Evolutionary conservation across 2,113 vertebrate genomes (phyloP).

Genomic region (Centrocercus urophasianus): DNA sequence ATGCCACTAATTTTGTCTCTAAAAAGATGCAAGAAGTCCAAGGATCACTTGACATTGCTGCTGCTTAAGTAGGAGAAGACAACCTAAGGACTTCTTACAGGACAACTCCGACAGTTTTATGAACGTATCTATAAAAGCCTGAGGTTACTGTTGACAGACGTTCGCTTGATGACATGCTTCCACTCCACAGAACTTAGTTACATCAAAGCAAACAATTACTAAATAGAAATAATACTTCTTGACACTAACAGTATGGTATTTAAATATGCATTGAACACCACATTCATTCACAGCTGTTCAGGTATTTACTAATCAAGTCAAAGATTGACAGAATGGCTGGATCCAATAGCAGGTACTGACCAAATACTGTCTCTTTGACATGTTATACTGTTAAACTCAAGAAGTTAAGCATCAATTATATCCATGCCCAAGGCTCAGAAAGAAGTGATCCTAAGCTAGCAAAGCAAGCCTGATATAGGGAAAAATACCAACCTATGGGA

Average conservation of each 20-base stretch:
- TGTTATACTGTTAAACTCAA: not conserved
- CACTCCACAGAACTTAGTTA: not conserved
- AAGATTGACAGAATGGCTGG: not conserved
- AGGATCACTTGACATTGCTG: not conserved
- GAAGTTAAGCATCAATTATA: not conserved
- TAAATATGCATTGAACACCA: not conserved
- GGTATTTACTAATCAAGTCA: not conserved
- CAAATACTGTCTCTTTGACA: not conserved
- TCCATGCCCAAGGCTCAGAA: not conserved
- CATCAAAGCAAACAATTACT: not conserved
- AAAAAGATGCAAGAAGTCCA: not conserved
- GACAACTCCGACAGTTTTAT: not conserved
- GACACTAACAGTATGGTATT: not conserved
- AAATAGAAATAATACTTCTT: not conserved
- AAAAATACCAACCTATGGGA: not conserved
- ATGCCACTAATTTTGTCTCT: not conserved
- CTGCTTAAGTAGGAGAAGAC: not conserved
- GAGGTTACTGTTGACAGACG: not conserved
- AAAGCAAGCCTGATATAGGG: not conserved
- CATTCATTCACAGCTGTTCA: not conserved
- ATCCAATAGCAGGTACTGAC: not conserved
- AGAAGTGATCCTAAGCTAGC: not conserved
- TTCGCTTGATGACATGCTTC: not conserved
- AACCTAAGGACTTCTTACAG: not conserved
- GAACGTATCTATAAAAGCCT: not conserved